phyloP scores from a whole-genome alignment of 2,888 invertebrate genomes.

The Leptura quadrifasciata region DNA sequence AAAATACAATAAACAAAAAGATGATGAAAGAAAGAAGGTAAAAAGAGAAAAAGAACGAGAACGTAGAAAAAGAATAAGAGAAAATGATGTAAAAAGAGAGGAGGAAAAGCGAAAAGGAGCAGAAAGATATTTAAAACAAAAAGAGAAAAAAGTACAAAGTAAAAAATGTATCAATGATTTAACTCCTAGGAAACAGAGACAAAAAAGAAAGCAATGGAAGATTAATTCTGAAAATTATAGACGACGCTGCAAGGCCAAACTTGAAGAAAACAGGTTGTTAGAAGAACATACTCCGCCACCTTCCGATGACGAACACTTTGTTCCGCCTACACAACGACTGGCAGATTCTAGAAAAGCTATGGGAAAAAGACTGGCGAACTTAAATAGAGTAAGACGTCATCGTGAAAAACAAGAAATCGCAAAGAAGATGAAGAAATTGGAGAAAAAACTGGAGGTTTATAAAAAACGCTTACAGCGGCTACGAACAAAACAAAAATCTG shows the following conservation, averaged over 20 bases:
- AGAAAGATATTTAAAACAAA: too few relatives aligned
- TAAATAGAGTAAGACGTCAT: not conserved
- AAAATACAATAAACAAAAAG: too few relatives aligned
- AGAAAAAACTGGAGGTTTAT: not conserved
- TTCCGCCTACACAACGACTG: not conserved
- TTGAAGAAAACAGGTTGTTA: not conserved
- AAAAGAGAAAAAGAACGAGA: too few relatives aligned
- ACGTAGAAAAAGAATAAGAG: too few relatives aligned
- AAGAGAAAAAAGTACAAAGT: not conserved
- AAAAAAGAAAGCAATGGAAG: not conserved
- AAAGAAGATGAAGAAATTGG: not conserved
- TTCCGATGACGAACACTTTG: not conserved
- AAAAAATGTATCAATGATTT: not conserved
- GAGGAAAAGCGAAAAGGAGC: too few relatives aligned
- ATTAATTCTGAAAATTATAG: not conserved
- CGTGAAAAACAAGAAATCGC: not conserved
- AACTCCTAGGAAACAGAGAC: not conserved
- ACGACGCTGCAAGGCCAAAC: not conserved
- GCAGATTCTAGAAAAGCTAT: not conserved
- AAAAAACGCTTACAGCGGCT: not conserved
- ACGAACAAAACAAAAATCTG: not conserved
- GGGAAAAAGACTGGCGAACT: not conserved
- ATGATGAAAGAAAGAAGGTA: too few relatives aligned
- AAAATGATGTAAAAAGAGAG: too few relatives aligned
- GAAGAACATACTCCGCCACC: not conserved